phyloP scores from a whole-genome alignment of 2,888 invertebrate genomes.

The Cryptosula pallasiana region DNA sequence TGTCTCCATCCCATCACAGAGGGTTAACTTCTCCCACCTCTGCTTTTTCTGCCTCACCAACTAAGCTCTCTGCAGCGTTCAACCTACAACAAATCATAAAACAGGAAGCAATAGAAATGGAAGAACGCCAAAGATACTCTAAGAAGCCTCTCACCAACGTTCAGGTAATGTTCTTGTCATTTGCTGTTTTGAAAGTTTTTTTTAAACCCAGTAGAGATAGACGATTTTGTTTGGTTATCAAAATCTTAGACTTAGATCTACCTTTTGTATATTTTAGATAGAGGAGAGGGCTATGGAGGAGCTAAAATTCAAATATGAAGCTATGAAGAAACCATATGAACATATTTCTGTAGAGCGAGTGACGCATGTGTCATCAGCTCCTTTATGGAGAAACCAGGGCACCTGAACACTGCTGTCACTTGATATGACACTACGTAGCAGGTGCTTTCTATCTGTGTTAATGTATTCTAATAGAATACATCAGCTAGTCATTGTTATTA shows the following conservation, averaged over 20 bases:
- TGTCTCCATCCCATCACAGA: too few relatives aligned
- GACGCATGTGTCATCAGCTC: background rate
- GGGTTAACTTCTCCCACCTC: too few relatives aligned
- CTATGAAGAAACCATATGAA: conserved; percentile 66
- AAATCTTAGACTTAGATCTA: too few relatives aligned
- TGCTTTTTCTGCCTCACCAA: too few relatives aligned
- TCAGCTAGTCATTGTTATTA: too few relatives aligned
- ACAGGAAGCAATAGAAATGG: background rate
- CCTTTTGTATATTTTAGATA: conserved; percentile 60
- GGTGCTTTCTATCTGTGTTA: too few relatives aligned
- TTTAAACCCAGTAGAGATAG: too few relatives aligned
- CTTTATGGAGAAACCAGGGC: background rate
- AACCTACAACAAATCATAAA: conserved; percentile 3
- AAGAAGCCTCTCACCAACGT: conserved; percentile 26
- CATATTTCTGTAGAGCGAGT: conserved; percentile 67
- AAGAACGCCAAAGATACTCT: background rate
- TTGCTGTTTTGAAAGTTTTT: background rate
- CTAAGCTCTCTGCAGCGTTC: too few relatives aligned
- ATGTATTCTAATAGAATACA: too few relatives aligned
- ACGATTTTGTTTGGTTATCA: too few relatives aligned
- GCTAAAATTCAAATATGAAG: conserved; percentile 68
- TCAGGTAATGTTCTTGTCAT: conserved; percentile 24
- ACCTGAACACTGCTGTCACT: background rate
- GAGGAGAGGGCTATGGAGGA: conserved; percentile 83
- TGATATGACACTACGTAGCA: too few relatives aligned